These are phyloP conservation scores for Scaptomyza montana DNA, from an alignment of 1,140 invertebrate species.

Conservation along the genomic window DNA sequence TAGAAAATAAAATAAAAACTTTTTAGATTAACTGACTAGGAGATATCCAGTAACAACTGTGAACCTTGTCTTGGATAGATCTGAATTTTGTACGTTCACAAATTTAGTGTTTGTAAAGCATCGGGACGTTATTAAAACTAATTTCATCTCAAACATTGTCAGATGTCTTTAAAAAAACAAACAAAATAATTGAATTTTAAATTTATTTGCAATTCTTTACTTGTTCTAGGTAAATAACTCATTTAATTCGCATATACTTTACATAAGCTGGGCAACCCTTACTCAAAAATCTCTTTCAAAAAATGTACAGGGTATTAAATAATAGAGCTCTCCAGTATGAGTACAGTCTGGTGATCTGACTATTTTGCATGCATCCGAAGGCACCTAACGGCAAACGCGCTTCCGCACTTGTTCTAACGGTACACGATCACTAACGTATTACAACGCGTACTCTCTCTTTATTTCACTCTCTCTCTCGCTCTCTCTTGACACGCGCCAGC, in stretches of 20 bases:
- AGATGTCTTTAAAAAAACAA: too few species aligned
- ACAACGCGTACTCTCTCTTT: too few species aligned
- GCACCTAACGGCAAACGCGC: conserved; percentile 60
- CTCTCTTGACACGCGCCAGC: not conserved
- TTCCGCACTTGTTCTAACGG: conserved; percentile 75
- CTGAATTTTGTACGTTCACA: too few species aligned
- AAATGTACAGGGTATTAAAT: not conserved
- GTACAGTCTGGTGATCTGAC: conserved; percentile 29
- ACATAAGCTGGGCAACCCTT: too few species aligned
- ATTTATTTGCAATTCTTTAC: too few species aligned
- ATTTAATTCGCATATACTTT: too few species aligned
- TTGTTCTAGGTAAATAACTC: too few species aligned
- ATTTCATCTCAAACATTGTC: too few species aligned
- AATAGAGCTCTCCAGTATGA: conserved; percentile 22
- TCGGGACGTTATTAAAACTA: too few species aligned
- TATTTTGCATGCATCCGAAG: conserved; percentile 41
- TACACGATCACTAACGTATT: conserved; percentile 23
- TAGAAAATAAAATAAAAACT: not conserved
- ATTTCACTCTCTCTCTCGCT: conserved; percentile 11
- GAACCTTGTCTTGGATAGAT: too few species aligned
- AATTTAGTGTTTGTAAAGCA: too few species aligned
- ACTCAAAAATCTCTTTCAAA: not conserved
- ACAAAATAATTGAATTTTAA: too few species aligned
- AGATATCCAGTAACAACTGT: not conserved
- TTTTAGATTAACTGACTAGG: not conserved